phyloP scores from a whole-genome alignment of 2,113 vertebrate genomes.

The Ammodytes dubius region DNA sequence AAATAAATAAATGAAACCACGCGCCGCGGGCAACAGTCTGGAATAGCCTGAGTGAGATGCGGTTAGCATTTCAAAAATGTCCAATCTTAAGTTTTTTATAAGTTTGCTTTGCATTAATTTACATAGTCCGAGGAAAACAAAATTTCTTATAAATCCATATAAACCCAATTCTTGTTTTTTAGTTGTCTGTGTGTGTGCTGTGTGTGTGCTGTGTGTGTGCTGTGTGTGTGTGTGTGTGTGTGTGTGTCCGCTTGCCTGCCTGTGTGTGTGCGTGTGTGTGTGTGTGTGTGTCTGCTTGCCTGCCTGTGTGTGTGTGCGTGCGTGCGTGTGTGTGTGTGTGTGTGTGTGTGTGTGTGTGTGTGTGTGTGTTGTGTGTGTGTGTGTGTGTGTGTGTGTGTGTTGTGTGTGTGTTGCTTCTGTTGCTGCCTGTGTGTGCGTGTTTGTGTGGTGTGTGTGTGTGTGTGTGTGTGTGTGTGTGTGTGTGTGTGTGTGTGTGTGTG shows the following conservation, averaged over 20 bases:
- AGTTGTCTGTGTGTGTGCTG: not conserved
- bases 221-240: too few species aligned
- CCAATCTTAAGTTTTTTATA: conserved; percentile 47
- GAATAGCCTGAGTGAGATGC: conserved; percentile 47
- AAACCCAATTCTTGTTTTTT: conserved; percentile 11
- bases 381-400: too few species aligned
- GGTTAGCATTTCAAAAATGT: conserved; percentile 69
- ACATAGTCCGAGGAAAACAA: conserved; percentile 47
- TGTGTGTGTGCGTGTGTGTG: too few species aligned
- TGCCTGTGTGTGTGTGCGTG: too few species aligned
- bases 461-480: not conserved
- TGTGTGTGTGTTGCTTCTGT: too few species aligned
- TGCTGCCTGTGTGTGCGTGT: not conserved
- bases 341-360: not conserved
- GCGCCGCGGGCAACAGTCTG: conserved; percentile 57
- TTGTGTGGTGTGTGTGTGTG: not conserved
- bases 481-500: too few species aligned
- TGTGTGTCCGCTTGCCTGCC: too few species aligned
- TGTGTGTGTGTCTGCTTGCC: too few species aligned
- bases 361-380: too few species aligned
- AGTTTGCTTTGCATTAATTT: conserved; percentile 61
- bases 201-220: too few species aligned
- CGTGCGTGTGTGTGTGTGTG: conserved; percentile 7
- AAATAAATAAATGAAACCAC: conserved; percentile 72
- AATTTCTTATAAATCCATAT: conserved; percentile 43